phyloP scores from a whole-genome alignment of 2,113 vertebrate species.

The Pelodiscus sinensis region DNA sequence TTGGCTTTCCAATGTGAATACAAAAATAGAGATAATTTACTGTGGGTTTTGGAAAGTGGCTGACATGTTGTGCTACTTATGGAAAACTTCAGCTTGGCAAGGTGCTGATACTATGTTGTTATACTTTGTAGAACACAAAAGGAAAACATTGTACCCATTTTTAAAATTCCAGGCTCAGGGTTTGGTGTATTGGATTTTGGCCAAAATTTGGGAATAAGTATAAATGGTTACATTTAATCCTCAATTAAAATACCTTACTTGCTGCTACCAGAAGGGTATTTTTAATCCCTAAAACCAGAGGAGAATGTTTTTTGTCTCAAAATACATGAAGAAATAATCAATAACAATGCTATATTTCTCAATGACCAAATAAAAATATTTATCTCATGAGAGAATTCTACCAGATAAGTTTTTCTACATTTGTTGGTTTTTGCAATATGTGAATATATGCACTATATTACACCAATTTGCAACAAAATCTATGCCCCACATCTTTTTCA shows the following conservation, averaged over 20 bases:
- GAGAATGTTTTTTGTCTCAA: not conserved
- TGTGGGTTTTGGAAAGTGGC: not conserved
- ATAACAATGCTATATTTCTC: not conserved
- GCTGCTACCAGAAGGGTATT: not conserved
- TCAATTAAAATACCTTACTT: not conserved
- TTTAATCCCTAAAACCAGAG: not conserved
- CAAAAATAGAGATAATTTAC: not conserved
- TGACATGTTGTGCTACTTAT: not conserved
- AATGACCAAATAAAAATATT: not conserved
- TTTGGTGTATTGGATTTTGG: not conserved
- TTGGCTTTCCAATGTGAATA: not conserved
- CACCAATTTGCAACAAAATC: not conserved
- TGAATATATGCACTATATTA: not conserved
- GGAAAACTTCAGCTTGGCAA: constrained; percentile 11
- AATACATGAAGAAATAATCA: not conserved
- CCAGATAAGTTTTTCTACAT: not conserved
- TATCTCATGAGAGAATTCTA: not conserved
- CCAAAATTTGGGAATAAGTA: not conserved
- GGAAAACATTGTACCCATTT: not conserved
- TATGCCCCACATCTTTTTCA: not conserved
- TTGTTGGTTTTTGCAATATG: not conserved
- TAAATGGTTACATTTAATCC: not conserved
- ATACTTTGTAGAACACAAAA: not conserved
- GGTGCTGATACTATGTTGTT: not conserved
- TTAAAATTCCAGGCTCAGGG: not conserved